Percentiles rank a stretch among this genome's conserved stretches.
Evolutionary conservation across 2,113 vertebrate genomes (phyloP).

Genomic region (Cyphomyrus discorhynchus): DNA sequence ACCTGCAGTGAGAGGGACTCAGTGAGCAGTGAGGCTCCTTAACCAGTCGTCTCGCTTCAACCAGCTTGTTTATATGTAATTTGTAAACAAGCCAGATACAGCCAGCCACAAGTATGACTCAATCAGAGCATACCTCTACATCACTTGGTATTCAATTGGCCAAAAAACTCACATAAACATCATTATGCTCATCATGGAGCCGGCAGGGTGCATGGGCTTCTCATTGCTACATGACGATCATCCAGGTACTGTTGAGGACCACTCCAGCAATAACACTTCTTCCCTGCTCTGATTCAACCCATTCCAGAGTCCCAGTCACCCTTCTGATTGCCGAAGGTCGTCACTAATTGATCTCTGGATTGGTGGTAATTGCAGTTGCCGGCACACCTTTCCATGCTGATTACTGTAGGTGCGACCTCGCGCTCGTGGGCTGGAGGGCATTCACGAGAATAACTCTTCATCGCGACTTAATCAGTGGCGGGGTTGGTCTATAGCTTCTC

Average conservation of each 20-base stretch:
- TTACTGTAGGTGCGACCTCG: slow-evolving; percentile 21
- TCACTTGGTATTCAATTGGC: not conserved
- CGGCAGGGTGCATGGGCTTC: not conserved
- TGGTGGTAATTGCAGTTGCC: slow-evolving; percentile 33
- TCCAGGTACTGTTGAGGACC: not conserved
- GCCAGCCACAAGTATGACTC: not conserved
- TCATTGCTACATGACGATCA: not conserved
- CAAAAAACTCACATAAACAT: not conserved
- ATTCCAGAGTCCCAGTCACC: slow-evolving; percentile 8
- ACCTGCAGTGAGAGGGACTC: not conserved
- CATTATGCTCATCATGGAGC: not conserved
- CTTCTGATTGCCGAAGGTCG: slow-evolving; percentile 40
- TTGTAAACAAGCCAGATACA: not conserved
- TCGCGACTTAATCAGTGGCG: slow-evolving; percentile 28
- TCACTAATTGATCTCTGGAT: slow-evolving; percentile 32
- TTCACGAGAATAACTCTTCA: slow-evolving; percentile 20
- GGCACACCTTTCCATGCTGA: slow-evolving; percentile 34
- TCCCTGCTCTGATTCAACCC: not conserved
- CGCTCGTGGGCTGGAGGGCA: slow-evolving; percentile 25
- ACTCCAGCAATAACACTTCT: not conserved
- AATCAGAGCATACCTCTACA: not conserved
- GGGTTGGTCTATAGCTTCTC: not conserved
- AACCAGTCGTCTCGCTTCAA: not conserved
- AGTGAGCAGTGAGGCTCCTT: not conserved
- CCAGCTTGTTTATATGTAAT: not conserved